Evolutionary conservation across 2,797 vertebrate species (phyloP), one percentile per base, ranked within the genome.

Genomic region (Esox lucius): DNA sequence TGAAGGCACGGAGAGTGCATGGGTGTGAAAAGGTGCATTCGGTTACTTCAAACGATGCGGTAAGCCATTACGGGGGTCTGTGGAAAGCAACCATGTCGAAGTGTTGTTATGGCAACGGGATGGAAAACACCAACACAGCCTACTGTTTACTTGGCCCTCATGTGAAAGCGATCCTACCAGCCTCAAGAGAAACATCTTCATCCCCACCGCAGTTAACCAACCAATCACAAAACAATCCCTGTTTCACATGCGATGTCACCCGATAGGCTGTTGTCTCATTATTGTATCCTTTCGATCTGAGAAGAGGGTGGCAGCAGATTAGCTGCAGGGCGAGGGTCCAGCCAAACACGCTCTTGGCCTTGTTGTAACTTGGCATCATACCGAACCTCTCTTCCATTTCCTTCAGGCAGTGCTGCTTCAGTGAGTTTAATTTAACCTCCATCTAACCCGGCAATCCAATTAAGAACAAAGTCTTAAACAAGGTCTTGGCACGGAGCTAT

Each of bases 121-220:
- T 5, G 5, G n/a, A 19, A 9, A 59, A 59, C n/a, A n/a, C 53
- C 53, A 59, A 59, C 51, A 19, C 77, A 80, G 81, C 83, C 59
- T 64, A 68, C 70, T 86, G 81, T 83, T 87, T 84, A 76, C 87
- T 78, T 84, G 77, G 75, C 83, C 84, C 84, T 67, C 65, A 85
- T 85, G 81, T 79, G 80, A 81, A 87, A 77, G 49, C 72, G 74
- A 84, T 87, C 79, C 73, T 81, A 83, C 84, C 83, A 76, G 75
- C 77, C 80, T 76, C 76, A 31, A 61, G 61, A 74, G 80, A 81
- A 77, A 80, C 79, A 75, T 76, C 70, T 79, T 75, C 70, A 64
- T 74, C 65, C 59, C 75, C 33, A 75, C 71, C 46, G 74, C 65
- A 61, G 69, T 85, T 72, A 81, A 59, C 77, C 81, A 81, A 71